Conservation (phyloP, 2,113 vertebrate genomes). For the Pontoporia blainvillei region DNA sequence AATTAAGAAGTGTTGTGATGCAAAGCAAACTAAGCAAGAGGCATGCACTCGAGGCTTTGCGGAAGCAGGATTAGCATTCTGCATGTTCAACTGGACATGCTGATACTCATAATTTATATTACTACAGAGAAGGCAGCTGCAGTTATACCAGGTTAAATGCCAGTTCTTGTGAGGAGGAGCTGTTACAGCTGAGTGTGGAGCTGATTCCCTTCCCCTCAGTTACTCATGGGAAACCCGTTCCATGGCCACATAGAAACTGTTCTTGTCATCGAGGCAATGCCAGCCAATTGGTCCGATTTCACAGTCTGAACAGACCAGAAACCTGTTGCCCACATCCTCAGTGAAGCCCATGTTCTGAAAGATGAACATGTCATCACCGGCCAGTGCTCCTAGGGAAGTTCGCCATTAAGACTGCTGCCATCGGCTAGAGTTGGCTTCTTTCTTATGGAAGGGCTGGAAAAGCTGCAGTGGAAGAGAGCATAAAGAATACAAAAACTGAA, state of each 20-base stretch:
- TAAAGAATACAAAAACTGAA: not conserved
- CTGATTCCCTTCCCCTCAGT: not conserved
- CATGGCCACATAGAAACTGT: constrained; percentile 92
- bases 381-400: constrained; percentile 92
- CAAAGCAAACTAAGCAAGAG: not conserved
- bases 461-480: constrained; percentile 78
- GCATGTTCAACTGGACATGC: not conserved
- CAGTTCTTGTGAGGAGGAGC: not conserved
- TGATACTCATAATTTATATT: not conserved
- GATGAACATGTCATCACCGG: constrained; percentile 92
- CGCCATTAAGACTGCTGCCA: constrained; percentile 82
- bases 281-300: constrained; percentile 97
- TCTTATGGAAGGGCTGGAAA: constrained; percentile 91
- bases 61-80: not conserved
- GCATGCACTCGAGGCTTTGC: not conserved
- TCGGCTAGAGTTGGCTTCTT: constrained; percentile 87
- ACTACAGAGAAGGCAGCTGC: not conserved
- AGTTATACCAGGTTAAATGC: not conserved
- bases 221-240: constrained; percentile 92
- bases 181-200: not conserved
- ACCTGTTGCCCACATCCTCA: constrained; percentile 94
- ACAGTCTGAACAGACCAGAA: constrained; percentile 96
- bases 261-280: constrained; percentile 95
- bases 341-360: constrained; percentile 98
- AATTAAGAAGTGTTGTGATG: not conserved